Conservation (phyloP, 2,797 vertebrate genomes). For the Benthosema pterotum region DNA sequence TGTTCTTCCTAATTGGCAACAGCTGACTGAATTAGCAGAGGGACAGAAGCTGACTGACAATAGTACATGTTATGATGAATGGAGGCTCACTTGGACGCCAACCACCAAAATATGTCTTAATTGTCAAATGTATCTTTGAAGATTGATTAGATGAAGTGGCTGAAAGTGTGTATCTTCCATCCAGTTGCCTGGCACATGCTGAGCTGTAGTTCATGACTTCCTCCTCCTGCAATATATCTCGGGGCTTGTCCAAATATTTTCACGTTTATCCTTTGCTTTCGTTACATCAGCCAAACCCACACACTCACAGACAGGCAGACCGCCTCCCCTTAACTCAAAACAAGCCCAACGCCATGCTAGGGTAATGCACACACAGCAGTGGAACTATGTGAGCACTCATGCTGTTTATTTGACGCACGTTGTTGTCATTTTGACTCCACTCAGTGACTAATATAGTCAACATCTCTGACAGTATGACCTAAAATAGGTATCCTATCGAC, state of each 20-base stretch:
- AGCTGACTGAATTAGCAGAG: conserved; percentile 20
- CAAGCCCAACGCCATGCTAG: conserved; percentile 12
- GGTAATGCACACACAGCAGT: not conserved
- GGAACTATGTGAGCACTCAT: too few relatives aligned
- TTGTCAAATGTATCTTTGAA: not conserved
- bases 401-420: too few relatives aligned
- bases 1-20: conserved; percentile 1
- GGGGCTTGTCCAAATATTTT: conserved; percentile 48
- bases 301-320: conserved; percentile 21
- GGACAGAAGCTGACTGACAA: not conserved
- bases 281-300: conserved; percentile 44
- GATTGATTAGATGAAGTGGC: conserved; percentile 13
- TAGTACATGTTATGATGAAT: not conserved
- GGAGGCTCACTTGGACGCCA: conserved; percentile 1
- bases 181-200: conserved; percentile 8
- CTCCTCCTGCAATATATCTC: conserved; percentile 17
- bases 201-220: conserved; percentile 22
- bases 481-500: not conserved
- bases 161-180: conserved; percentile 16
- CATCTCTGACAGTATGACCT: not conserved
- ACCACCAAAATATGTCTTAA: not conserved
- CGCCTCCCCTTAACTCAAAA: conserved; percentile 24
- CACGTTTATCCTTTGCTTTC: conserved; percentile 36
- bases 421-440: too few relatives aligned
- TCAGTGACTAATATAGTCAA: too few relatives aligned